Conservation (phyloP, 2,888 invertebrate species). For the Nezara viridula region DNA sequence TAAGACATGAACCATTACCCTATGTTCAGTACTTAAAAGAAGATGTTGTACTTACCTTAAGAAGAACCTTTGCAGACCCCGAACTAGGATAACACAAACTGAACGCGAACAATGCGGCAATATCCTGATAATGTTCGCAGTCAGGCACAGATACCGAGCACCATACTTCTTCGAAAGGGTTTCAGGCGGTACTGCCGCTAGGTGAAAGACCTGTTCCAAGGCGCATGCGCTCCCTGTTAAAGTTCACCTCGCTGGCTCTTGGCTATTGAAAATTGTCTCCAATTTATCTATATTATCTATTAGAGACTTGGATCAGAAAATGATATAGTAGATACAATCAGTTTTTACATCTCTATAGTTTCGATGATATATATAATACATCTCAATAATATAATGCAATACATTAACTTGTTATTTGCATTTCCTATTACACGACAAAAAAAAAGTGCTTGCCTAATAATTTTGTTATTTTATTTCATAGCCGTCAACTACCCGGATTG, state of each 20-base stretch:
- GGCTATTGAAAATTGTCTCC: not conserved
- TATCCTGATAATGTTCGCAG: constrained; percentile 49
- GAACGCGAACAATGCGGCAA: constrained; percentile 12
- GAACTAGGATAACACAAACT: not conserved
- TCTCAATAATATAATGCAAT: too few species aligned
- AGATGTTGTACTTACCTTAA: not conserved
- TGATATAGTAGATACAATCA: too few species aligned
- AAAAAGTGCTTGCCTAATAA: too few species aligned
- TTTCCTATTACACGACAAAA: too few species aligned
- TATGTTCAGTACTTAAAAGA: not conserved
- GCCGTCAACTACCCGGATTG: too few species aligned
- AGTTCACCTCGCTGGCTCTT: not conserved
- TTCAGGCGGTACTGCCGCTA: constrained; percentile 29
- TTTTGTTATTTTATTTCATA: too few species aligned
- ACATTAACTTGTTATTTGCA: too few species aligned
- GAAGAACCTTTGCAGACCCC: not conserved
- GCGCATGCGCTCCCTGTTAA: constrained; percentile 54
- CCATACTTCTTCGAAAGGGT: constrained; percentile 34
- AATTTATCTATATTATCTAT: not conserved
- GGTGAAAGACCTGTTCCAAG: constrained; percentile 55
- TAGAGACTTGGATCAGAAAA: too few species aligned
- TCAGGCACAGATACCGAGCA: constrained; percentile 34
- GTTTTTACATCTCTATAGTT: too few species aligned
- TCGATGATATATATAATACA: too few species aligned
- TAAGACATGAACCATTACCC: not conserved